Percentiles rank a stretch among this genome's conserved stretches.
Conservation (phyloP, 2,113 vertebrate species). For the Eurypyga helias region DNA sequence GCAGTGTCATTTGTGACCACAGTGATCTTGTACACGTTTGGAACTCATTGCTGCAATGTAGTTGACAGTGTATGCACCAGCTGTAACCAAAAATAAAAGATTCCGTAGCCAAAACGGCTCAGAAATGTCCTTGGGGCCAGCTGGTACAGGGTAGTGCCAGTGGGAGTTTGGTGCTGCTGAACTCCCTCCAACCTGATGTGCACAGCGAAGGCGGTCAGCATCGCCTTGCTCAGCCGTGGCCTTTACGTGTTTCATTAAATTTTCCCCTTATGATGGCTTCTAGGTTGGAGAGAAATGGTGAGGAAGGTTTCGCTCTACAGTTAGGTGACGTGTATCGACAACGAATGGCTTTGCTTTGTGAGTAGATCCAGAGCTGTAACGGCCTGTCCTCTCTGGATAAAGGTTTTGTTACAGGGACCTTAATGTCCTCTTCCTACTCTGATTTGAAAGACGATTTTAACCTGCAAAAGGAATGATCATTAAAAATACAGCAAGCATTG, state of each 20-base stretch:
- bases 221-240: not conserved
- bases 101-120: not conserved
- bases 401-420: not conserved
- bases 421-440: not conserved
- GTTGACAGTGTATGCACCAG: not conserved
- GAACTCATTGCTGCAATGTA: not conserved
- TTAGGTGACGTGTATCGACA: not conserved
- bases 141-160: not conserved
- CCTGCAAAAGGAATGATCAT: not conserved
- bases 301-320: not conserved
- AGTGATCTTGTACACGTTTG: not conserved
- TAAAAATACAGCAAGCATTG: not conserved
- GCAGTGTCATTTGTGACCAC: not conserved
- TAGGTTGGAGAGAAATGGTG: not conserved
- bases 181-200: not conserved
- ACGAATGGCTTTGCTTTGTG: not conserved
- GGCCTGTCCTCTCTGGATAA: not conserved
- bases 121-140: not conserved
- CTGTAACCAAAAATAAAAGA: not conserved
- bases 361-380: not conserved
- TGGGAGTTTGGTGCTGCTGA: not conserved
- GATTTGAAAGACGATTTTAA: not conserved
- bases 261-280: not conserved
- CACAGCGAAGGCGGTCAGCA: rapidly evolving
- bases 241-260: not conserved